Evolutionary conservation across 2,113 vertebrate genomes (phyloP).

Genomic region (Podocnemis expansa): DNA sequence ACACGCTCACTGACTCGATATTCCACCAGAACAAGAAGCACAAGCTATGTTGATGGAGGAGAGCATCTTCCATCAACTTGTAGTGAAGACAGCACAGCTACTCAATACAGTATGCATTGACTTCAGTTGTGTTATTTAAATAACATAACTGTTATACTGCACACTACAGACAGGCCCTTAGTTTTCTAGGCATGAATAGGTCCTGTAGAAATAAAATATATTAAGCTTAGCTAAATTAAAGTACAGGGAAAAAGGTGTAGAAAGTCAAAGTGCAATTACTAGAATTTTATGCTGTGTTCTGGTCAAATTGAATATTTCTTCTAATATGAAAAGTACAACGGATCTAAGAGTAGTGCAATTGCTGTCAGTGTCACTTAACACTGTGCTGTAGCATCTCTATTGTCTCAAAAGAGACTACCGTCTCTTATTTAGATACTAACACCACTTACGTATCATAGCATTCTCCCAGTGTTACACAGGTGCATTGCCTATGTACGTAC

Average conservation of each 20-base stretch:
- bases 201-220: neutral
- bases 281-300: neutral
- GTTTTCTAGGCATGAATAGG: neutral
- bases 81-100: too few relatives aligned
- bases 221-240: neutral
- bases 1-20: too few relatives aligned
- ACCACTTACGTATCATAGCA: neutral
- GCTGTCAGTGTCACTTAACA: neutral
- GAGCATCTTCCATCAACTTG: too few relatives aligned
- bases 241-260: neutral
- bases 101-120: too few relatives aligned
- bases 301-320: neutral
- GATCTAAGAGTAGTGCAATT: neutral
- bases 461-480: neutral
- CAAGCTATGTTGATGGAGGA: too few relatives aligned
- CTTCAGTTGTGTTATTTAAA: too few relatives aligned
- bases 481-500: neutral
- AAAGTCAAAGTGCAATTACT: neutral
- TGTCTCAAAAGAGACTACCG: neutral
- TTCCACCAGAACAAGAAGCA: too few relatives aligned
- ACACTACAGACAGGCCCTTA: neutral
- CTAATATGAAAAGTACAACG: neutral
- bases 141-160: too few relatives aligned
- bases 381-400: neutral
- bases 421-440: neutral